A percentile compares a stretch with the other conserved stretches of the same genome.
Conservation (phyloP, 1,140 invertebrate species). For the Drosophila serrata region DNA sequence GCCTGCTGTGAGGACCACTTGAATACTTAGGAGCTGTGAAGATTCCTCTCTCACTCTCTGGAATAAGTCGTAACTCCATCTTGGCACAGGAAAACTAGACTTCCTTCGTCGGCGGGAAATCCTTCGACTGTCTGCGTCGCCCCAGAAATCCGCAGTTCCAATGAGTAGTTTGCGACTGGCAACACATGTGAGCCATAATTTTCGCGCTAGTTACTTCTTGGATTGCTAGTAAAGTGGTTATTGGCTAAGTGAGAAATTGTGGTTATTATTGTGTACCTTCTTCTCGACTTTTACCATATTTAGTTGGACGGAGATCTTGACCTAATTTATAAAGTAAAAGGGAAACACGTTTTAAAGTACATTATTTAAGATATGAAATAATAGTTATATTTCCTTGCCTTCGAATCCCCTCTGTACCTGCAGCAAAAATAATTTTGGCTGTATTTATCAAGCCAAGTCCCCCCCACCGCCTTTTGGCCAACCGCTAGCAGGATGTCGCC, state of each 20-base stretch:
- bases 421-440: slow-evolving; percentile 62
- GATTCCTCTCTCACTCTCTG: background rate
- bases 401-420: background rate
- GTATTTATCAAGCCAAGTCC: slow-evolving; percentile 68
- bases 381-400: too few species aligned
- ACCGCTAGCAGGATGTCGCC: slow-evolving; percentile 62
- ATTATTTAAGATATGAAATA: too few species aligned
- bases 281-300: too few species aligned
- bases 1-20: slow-evolving; percentile 43
- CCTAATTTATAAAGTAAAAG: background rate
- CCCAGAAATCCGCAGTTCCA: slow-evolving; percentile 48
- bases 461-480: slow-evolving; percentile 12
- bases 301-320: background rate
- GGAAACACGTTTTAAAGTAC: too few species aligned
- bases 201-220: slow-evolving; percentile 59
- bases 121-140: slow-evolving; percentile 25
- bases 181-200: slow-evolving; percentile 70
- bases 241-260: background rate
- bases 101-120: slow-evolving; percentile 25
- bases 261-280: background rate
- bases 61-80: slow-evolving; percentile 18
- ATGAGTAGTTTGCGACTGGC: slow-evolving; percentile 60
- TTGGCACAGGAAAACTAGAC: slow-evolving; percentile 36
- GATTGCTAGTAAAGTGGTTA: slow-evolving; percentile 39
- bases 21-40: background rate